These are phyloP conservation scores for Seira musarum DNA, from an alignment of 2,888 invertebrate species.

Conservation along the genomic window DNA sequence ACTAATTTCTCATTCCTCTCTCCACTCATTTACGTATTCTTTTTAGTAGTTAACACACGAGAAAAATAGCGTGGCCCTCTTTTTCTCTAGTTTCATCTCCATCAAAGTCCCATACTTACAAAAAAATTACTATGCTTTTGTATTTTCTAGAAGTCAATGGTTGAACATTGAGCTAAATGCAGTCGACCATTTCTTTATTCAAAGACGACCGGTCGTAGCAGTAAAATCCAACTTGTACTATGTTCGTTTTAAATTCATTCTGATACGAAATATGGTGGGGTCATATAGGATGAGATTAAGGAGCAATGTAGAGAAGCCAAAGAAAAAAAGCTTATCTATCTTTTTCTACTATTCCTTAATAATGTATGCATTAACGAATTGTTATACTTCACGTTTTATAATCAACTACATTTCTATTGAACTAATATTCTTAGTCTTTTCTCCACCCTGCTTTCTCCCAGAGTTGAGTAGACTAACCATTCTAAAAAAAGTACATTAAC, in stretches of 20 bases:
- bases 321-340: not conserved
- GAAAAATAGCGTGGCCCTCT: too few relatives aligned
- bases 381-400: conserved; percentile 12
- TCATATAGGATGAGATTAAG: not conserved
- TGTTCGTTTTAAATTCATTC: not conserved
- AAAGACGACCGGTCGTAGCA: not conserved
- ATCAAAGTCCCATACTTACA: not conserved
- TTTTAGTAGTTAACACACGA: conserved; percentile 42
- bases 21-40: conserved; percentile 48
- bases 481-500: conserved; percentile 13
- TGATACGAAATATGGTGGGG: not conserved
- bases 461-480: not conserved
- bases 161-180: not conserved
- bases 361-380: conserved; percentile 35
- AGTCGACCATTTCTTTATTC: not conserved
- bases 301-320: not conserved
- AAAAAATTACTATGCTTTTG: not conserved
- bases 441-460: conserved; percentile 10
- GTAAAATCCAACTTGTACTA: not conserved
- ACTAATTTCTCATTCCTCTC: conserved; percentile 31
- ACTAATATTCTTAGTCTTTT: conserved; percentile 24
- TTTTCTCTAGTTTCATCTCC: conserved; percentile 24
- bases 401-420: conserved; percentile 31
- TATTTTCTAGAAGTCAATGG: too few relatives aligned
- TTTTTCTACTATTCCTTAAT: conserved; percentile 39